Percentiles rank a stretch among this genome's conserved stretches.
phyloP scores from a whole-genome alignment of 2,888 invertebrate genomes.

The Scaptomyza caliginosa region DNA sequence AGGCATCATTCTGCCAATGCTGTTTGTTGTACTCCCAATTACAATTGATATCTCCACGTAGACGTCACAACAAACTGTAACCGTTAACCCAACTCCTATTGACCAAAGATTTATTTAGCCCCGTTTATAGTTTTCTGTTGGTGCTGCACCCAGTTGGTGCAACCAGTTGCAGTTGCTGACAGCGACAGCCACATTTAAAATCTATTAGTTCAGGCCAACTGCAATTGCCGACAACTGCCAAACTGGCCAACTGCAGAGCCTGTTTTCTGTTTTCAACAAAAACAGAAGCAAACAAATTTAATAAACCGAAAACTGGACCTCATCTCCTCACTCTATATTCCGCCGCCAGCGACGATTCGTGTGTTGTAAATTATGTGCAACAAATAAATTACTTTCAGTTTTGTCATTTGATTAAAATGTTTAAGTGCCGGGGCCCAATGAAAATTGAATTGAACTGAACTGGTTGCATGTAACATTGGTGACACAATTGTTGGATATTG shows the following conservation, averaged over 20 bases:
- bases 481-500: not conserved
- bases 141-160: conserved; percentile 9
- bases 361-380: conserved; percentile 56
- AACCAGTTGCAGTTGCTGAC: conserved; percentile 53
- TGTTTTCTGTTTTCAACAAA: conserved; percentile 44
- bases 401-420: conserved; percentile 78
- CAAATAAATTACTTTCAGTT: conserved; percentile 71
- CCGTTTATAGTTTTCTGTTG: conserved; percentile 29
- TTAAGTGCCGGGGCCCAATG: conserved; percentile 31
- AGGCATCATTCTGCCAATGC: conserved; percentile 5
- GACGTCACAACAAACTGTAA: conserved; percentile 63
- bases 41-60: conserved; percentile 50
- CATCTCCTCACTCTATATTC: not conserved
- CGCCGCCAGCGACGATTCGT: conserved; percentile 24
- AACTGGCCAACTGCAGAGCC: conserved; percentile 19
- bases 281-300: conserved; percentile 61
- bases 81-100: conserved; percentile 46
- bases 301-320: conserved; percentile 47
- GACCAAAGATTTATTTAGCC: conserved; percentile 62
- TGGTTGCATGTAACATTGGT: conserved; percentile 33
- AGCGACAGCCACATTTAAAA: conserved; percentile 75
- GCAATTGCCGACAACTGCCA: conserved; percentile 33
- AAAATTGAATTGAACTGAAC: conserved; percentile 67
- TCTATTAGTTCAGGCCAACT: conserved; percentile 65
- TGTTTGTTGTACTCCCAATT: conserved; percentile 16